A percentile compares a stretch with the other conserved stretches of the same genome.
Conservation (phyloP, 2,888 invertebrate species). For the Zeuzera pyrina region DNA sequence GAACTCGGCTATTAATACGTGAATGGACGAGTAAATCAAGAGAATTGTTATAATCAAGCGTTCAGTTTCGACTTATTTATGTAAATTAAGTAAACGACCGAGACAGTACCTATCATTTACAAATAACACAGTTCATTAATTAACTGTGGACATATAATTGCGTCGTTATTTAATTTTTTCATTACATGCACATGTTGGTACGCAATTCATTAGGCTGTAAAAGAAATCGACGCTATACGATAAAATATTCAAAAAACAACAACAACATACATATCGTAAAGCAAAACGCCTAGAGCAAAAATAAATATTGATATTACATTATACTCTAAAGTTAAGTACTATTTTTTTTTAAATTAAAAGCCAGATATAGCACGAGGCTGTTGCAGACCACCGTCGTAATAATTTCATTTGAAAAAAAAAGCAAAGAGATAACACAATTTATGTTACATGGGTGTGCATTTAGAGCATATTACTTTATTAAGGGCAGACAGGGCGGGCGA, state of each 20-base stretch:
- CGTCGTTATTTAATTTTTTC: too few species aligned
- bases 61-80: too few species aligned
- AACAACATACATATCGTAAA: too few species aligned
- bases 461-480: conserved; percentile 71
- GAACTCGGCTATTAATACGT: too few species aligned
- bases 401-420: conserved; percentile 64
- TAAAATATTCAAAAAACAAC: too few species aligned
- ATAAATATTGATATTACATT: conserved; percentile 41
- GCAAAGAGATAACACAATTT: conserved; percentile 55
- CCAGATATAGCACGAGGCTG: conserved; percentile 43
- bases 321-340: conserved; percentile 39
- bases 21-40: too few species aligned
- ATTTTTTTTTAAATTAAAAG: conserved; percentile 62
- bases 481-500: conserved; percentile 57
- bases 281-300: conserved; percentile 44
- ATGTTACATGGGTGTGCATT: conserved; percentile 69
- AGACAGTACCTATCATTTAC: too few species aligned
- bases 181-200: too few species aligned
- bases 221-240: not conserved
- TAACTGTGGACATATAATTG: too few species aligned
- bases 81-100: too few species aligned
- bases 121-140: too few species aligned
- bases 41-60: too few species aligned
- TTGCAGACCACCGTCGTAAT: conserved; percentile 61
- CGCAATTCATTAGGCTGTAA: conserved; percentile 9